Conservation (phyloP, 2,797 vertebrate genomes). For the Rhodeus uyekii region DNA sequence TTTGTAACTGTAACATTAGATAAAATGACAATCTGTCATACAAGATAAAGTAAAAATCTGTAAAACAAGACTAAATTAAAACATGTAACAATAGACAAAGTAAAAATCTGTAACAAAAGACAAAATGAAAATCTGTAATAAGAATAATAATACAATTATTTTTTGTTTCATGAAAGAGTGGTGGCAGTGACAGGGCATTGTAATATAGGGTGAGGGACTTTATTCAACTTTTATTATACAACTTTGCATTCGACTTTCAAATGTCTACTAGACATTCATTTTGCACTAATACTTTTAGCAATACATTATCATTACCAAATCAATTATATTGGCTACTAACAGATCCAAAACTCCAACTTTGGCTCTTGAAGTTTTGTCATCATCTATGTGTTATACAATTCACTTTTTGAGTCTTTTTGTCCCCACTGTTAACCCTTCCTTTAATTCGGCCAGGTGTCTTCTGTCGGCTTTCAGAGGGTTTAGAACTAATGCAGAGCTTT, state of each 20-base stretch:
- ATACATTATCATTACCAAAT: neutral
- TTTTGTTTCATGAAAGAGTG: neutral
- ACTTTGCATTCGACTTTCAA: neutral
- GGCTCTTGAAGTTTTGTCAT: neutral
- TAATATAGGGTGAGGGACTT: too few species aligned
- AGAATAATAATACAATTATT: too few species aligned
- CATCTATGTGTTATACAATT: neutral
- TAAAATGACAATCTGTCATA: too few species aligned
- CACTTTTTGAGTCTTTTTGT: neutral
- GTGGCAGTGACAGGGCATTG: too few species aligned
- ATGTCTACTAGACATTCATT: neutral
- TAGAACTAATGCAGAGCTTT: constrained; percentile 1
- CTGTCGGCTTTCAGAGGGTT: neutral
- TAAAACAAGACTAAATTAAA: too few species aligned
- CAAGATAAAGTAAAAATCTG: too few species aligned
- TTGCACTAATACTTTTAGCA: accelerated
- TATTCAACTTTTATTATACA: neutral
- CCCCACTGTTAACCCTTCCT: neutral
- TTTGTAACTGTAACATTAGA: too few species aligned
- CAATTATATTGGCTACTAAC: neutral
- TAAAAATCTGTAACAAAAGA: too few species aligned
- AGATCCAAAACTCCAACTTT: neutral
- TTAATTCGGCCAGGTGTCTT: neutral
- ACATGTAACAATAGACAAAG: too few species aligned
- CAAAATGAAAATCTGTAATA: too few species aligned